Base-by-base conservation (phyloP, 2,888 invertebrate genomes). In the Coecobrya sp. region DNA sequence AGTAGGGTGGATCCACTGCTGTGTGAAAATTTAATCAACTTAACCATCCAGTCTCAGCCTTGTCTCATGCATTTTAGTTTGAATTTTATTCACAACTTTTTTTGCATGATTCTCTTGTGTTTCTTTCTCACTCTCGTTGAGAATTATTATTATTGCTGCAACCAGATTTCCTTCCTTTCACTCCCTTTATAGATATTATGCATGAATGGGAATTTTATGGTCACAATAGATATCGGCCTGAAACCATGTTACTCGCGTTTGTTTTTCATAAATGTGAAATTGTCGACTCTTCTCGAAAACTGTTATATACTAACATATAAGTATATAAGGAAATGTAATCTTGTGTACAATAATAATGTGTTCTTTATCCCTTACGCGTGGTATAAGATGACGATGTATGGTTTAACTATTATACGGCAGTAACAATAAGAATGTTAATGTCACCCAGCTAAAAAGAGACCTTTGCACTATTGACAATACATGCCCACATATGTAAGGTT, bases 51-150 rank as follows among this genome's bases (percentile, higher is more conserved):
- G 49, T 82, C 22, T 19, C 84, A 22, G 49, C 25, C 76, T 90
- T 90, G 86, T 90, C 90, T 90, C 90, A 90, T 90, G 90, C 90
- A 90, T 90, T 90, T 90, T 90, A 90, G 90, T 90, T 85, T 76
- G 90, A 86, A 86, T 90, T 85, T 90, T 90, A 90, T 90, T 86
- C 90, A 90, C 85, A 70, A 79, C 52, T 70, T 82, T 52, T n/a
- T 87, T 76, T 55, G 79, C 88, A 79, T 79, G 88, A 76, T 22
- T 79, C 73, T 55, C 86, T 55, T 68, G 62, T 62, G 65, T 25
- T 88, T 70, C 70, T 70, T 36, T 45, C 42, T 19, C 59, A 2
- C 65, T 62, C 85, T n/a, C 27, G 65, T 55, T 55, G 10, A 86
- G 70, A 70, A 86, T 49, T 86, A 86, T 88, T 88, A 79, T 79